These are phyloP conservation scores for Crematogaster levior DNA, from an alignment of 2,888 invertebrate genomes.

Conservation along the genomic window DNA sequence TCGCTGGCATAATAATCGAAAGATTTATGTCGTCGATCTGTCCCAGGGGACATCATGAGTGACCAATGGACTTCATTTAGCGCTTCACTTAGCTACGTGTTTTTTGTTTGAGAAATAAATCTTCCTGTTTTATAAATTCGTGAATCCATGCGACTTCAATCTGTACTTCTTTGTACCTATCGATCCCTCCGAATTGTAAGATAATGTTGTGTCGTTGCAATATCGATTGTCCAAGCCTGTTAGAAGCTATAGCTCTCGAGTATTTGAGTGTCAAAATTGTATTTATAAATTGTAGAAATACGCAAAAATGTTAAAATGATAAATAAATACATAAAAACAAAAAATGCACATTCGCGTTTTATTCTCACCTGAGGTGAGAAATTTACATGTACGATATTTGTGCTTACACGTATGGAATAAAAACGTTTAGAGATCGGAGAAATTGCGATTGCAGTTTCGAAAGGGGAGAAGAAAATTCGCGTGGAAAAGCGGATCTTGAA, in stretches of 20 bases:
- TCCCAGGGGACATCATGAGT: not conserved
- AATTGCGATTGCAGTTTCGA: not conserved
- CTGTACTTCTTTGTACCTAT: not conserved
- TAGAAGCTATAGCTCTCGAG: not conserved
- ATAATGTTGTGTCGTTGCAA: not conserved
- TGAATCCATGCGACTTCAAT: not conserved
- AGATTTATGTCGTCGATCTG: constrained; percentile 63
- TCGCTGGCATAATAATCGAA: constrained; percentile 58
- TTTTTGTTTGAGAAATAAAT: constrained; percentile 5
- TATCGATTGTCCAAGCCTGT: not conserved
- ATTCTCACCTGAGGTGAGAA: not conserved
- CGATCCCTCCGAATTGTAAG: not conserved
- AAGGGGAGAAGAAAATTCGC: not conserved
- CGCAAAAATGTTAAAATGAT: not conserved
- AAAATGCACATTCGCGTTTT: not conserved
- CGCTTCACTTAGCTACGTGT: not conserved
- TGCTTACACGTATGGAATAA: too few species aligned
- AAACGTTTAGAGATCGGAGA: too few species aligned
- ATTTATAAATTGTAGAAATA: not conserved
- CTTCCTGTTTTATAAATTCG: not conserved
- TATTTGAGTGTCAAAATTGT: not conserved
- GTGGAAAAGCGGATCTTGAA: not conserved
- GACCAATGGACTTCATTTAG: too few species aligned
- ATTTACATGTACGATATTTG: too few species aligned
- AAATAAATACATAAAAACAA: constrained; percentile 8